Conservation (phyloP, 1,140 invertebrate genomes). For the Anagrus nilaparvatae region DNA sequence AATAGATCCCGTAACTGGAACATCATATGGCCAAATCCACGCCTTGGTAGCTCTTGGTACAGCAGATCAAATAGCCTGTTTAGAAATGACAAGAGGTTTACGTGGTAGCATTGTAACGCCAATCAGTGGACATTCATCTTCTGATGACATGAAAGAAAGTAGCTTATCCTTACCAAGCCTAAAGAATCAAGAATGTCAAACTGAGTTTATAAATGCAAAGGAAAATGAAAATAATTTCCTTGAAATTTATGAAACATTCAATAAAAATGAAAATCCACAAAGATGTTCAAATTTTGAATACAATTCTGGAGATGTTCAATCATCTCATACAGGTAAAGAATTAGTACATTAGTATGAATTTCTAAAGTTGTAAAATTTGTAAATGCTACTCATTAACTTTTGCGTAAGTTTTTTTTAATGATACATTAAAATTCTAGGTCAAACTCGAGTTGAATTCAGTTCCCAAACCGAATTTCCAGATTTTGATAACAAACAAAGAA, state of each 20-base stretch:
- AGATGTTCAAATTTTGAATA: slow-evolving; percentile 17
- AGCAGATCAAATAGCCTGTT: slow-evolving; percentile 45
- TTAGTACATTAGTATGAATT: too few species aligned
- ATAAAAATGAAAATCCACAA: too few species aligned
- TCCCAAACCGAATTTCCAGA: slow-evolving; percentile 21
- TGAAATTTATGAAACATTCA: background rate
- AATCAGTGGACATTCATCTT: too few species aligned
- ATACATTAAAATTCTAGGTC: too few species aligned
- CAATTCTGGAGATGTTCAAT: slow-evolving; percentile 19
- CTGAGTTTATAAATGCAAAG: slow-evolving; percentile 29
- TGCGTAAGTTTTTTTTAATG: too few species aligned
- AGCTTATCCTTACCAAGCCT: slow-evolving; percentile 1
- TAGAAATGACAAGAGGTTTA: slow-evolving; percentile 45
- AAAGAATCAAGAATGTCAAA: slow-evolving; percentile 32
- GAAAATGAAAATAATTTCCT: slow-evolving; percentile 15
- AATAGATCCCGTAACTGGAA: slow-evolving; percentile 34
- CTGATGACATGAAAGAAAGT: slow-evolving; percentile 1
- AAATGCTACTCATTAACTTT: too few species aligned
- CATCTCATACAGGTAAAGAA: slow-evolving; percentile 17
- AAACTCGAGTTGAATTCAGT: too few species aligned
- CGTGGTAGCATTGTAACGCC: slow-evolving; percentile 27
- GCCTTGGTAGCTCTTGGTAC: slow-evolving; percentile 50
- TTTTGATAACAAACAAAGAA: slow-evolving; percentile 5
- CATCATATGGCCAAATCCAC: slow-evolving; percentile 42
- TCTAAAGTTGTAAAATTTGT: too few species aligned